Evolutionary conservation across 2,113 vertebrate species (phyloP), one percentile per base, ranked within the genome.

Genomic region (Grammomys dolichurus): DNA sequence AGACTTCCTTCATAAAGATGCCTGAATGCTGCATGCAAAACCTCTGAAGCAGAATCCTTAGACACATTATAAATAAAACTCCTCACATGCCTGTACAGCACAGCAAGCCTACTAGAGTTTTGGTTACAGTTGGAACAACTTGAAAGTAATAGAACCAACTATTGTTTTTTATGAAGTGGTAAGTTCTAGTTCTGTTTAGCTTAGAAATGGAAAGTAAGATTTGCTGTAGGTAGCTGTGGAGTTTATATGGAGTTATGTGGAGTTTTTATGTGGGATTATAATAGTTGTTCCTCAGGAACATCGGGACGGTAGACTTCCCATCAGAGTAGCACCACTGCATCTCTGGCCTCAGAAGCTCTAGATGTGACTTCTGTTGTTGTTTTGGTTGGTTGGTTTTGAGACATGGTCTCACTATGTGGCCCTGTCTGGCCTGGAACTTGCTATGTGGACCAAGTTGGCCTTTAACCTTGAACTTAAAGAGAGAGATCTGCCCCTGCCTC

Each of bases 1-100:
- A 95, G 63, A 36, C 94, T 96, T 43, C 87, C 76, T 89, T 95
- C 92, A 60, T 0, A 91, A 93, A 95, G 94, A 97, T 58, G 70
- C 85, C 89, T 65, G 5, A 91, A 84, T 91, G 36, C 92, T 95
- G 92, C 92, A 81, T 82, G 43, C 26, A 73, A 94, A 33, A 77
- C 40, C 7, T 33, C 94, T 97, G 90, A 96, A 94, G 93, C 91
- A 97, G 87, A 97, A 95, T 93, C 70, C 65, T 70, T 91, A 28
- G 80, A 97, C 78, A 76, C 89, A 70, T 51, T 43, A 33, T 90
- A 93, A 97, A 96, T 97, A 95, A 92, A 94, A 91, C 75, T 93
- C 67, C 95, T 92, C 93, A 51, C 97, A 60, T 95, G 65, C 40
- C 63, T 91, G 19, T n/a, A 85, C 73, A 96, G 95, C 73, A 89